Percentiles rank a stretch among this genome's conserved stretches.
Evolutionary conservation across 2,797 vertebrate species (phyloP).

Genomic region (Microtus californicus): DNA sequence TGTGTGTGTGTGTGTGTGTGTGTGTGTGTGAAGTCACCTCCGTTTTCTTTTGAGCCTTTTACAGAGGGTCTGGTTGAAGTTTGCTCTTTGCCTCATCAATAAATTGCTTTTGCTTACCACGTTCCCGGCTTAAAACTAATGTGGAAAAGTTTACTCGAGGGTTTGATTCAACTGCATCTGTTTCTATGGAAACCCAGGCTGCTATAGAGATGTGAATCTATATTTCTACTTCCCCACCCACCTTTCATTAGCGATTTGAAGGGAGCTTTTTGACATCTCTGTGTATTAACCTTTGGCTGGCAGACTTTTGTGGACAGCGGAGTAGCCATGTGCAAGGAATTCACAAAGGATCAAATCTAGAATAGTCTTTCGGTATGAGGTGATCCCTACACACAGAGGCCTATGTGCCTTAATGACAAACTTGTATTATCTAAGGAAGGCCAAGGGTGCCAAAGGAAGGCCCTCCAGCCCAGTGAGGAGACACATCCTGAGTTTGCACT

Average conservation of each 20-base stretch:
- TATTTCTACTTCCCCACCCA: background rate
- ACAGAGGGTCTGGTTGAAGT: background rate
- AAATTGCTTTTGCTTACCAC: background rate
- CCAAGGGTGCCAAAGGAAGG: background rate
- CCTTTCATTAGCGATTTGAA: background rate
- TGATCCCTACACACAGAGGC: background rate
- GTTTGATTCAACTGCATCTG: background rate
- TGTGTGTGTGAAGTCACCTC: background rate
- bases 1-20: background rate
- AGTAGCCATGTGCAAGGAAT: background rate
- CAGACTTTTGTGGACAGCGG: background rate
- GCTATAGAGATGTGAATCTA: background rate
- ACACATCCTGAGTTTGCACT: background rate
- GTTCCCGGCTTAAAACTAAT: background rate
- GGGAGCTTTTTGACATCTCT: constrained; percentile 24
- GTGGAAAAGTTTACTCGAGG: background rate
- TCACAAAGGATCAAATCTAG: background rate
- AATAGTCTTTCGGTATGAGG: background rate
- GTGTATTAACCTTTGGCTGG: background rate
- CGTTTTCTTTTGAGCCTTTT: background rate
- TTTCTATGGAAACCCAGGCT: constrained; percentile 21
- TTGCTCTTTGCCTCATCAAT: background rate
- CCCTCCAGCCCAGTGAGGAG: background rate
- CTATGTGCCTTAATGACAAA: background rate
- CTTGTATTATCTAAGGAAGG: background rate